Conservation (phyloP, 2,888 invertebrate genomes). For the Mythimna pallens region DNA sequence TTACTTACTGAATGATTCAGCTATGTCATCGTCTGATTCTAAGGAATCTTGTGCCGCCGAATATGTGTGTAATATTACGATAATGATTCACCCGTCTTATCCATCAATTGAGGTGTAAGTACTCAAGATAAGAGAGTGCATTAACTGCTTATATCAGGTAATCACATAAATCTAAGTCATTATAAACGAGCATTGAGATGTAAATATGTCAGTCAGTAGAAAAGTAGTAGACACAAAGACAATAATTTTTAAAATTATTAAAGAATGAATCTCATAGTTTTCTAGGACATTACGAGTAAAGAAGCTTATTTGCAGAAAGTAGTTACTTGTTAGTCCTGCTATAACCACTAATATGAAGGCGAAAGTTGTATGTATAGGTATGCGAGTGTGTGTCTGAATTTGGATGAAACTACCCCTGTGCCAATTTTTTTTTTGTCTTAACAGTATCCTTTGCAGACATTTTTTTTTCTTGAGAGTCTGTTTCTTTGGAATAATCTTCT, state of each 20-base stretch:
- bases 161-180: conserved; percentile 37
- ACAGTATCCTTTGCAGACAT: too few relatives aligned
- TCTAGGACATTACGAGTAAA: background rate
- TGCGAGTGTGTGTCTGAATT: too few relatives aligned
- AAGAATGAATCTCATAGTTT: background rate
- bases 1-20: conserved; percentile 50
- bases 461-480: too few relatives aligned
- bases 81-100: conserved; percentile 53
- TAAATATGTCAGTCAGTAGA: background rate
- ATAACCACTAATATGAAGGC: background rate
- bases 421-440: too few relatives aligned
- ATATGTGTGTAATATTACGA: conserved; percentile 34
- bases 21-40: conserved; percentile 35
- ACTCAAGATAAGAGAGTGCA: conserved; percentile 41
- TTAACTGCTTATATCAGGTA: conserved; percentile 41
- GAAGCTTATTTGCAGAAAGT: background rate
- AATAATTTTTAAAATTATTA: background rate
- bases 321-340: background rate
- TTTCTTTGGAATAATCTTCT: too few relatives aligned
- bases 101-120: conserved; percentile 29
- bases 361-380: background rate
- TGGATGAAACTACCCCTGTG: too few relatives aligned
- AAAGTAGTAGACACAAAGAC: background rate
- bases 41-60: conserved; percentile 9
- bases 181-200: conserved; percentile 5